phyloP scores from a whole-genome alignment of 2,888 invertebrate genomes.

The Drosophila helvetica region DNA sequence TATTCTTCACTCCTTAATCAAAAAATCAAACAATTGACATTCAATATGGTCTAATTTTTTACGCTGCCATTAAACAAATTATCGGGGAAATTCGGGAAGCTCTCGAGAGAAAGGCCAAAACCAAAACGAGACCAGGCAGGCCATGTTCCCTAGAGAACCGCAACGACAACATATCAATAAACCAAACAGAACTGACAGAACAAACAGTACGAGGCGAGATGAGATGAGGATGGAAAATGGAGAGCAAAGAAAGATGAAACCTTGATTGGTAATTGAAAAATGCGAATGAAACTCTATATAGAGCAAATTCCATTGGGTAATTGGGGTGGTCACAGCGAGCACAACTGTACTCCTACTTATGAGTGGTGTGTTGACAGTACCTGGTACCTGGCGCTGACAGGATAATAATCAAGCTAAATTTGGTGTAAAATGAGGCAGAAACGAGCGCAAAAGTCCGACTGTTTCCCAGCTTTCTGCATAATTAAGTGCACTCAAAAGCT shows the following conservation, averaged over 20 bases:
- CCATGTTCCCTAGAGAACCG: conserved; percentile 46
- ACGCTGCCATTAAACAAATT: conserved; percentile 81
- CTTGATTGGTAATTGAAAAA: conserved; percentile 70
- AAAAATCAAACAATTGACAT: conserved; percentile 83
- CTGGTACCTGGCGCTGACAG: conserved; percentile 67
- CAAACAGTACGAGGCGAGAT: conserved; percentile 41
- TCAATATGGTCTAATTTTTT: conserved; percentile 82
- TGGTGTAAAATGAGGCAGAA: conserved; percentile 67
- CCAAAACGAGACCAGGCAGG: conserved; percentile 61
- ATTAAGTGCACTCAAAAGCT: conserved; percentile 71
- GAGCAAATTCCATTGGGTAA: conserved; percentile 20
- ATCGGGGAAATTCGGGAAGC: conserved; percentile 55
- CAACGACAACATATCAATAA: conserved; percentile 68
- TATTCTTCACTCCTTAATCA: conserved; percentile 60
- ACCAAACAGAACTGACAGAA: conserved; percentile 57
- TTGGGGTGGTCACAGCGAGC: conserved; percentile 37
- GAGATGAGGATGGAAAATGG: conserved; percentile 16
- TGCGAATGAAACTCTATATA: conserved; percentile 47
- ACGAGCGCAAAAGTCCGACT: conserved; percentile 35
- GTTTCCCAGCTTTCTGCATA: conserved; percentile 62
- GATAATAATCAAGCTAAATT: conserved; percentile 65
- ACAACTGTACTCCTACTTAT: conserved; percentile 47
- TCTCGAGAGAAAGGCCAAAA: conserved; percentile 32
- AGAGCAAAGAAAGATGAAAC: conserved; percentile 35
- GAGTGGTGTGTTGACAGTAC: conserved; percentile 29